Base-by-base conservation (phyloP, 2,888 invertebrate species). In the Nemurella pictetii region DNA sequence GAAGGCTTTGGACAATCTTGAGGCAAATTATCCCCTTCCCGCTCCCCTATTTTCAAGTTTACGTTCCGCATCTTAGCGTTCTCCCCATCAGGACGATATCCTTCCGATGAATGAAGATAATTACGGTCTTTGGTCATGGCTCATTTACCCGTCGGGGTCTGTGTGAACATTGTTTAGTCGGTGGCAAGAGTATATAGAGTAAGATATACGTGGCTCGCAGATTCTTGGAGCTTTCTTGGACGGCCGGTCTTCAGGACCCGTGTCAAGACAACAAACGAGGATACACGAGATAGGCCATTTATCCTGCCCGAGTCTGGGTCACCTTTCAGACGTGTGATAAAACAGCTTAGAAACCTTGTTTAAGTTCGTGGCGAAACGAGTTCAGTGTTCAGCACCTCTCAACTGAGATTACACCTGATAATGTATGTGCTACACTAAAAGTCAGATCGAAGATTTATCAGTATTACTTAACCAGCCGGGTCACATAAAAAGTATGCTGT, bases 71-170 rank as follows among this genome's bases (percentile, higher is more conserved):
- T 78, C 30, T 78, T 28, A 30, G 28, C 20, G 29, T 28, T 25
- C 30, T 9, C 78, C 27, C n/a, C 28, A 72, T 55, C 20, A 27
- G 28, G 55, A 28, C 26, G 82, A 82, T 82, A 25, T 72, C 27
- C 84, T 72, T 72, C 84, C 85, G 72, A 84, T 85, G 83, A 85
- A 83, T 80, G 80, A 80, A 84, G 85, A 85, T 85, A 85, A 85
- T 85, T 85, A 83, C 83, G 75, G 85, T 80, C 84, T 80, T 80
- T 30, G 83, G 85, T 73, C 85, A 84, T 73, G 85, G 83, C 85
- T 85, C 85, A 85, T 85, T 85, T 85, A 85, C 83, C 80, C 30
- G 0, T 2, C 0, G n/a, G 28, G 78, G 78, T 29, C 30, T 75
- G 75, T 26, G 75, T 26, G 75, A 28, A 28, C 7, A 28, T 27